Evolutionary conservation across 2,797 vertebrate genomes (phyloP), one percentile per base, ranked within the genome.

Genomic region (Lophius americanus): DNA sequence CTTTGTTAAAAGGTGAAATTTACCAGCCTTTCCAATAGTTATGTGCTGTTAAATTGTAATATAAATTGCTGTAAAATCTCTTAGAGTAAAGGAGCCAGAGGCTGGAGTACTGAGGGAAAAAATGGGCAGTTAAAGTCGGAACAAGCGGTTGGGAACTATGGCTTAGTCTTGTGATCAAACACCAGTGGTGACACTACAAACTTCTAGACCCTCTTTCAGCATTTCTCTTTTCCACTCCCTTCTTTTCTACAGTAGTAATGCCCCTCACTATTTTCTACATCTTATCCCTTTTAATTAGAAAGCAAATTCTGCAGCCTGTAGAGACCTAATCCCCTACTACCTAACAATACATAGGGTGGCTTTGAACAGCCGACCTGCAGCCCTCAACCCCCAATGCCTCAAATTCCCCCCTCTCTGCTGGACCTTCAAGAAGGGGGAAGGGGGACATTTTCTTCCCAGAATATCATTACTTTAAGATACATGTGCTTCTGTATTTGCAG

Each of bases 271-370:
- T 92, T 94, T 92, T 92, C 92, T 92, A 91, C 90, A 91, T 93
- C 94, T 99, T 98, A 99, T 99, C 97, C 97, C 96, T 98, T 98
- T 99, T 99, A 99, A 98, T 99, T 99, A 99, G 98, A 99, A 99
- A 96, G 97, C 96, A 98, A 98, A 99, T 98, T 98, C 97, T 99
- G 96, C 96, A 95, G 96, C 97, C 95, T 90, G 91, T 95, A 96
- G 95, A 96, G 96, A 95, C 96, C 96, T 99, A 99, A 99, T 99
- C 98, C 97, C 94, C 94, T 94, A 95, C 96, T 94, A 95, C 95
- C 95, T 95, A 99, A 99, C 97, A 99, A 99, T 98, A 96, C 96
- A 95, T 94, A 92, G 95, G 94, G 95, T 96, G 95, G 96, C 98
- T 99, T 98, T 99, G 97, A 98, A 98, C 96, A 96, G 92, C 91